A percentile compares a stretch with the other conserved stretches of the same genome.
Conservation (phyloP, 2,113 vertebrate genomes). For the Saimiri boliviensis region DNA sequence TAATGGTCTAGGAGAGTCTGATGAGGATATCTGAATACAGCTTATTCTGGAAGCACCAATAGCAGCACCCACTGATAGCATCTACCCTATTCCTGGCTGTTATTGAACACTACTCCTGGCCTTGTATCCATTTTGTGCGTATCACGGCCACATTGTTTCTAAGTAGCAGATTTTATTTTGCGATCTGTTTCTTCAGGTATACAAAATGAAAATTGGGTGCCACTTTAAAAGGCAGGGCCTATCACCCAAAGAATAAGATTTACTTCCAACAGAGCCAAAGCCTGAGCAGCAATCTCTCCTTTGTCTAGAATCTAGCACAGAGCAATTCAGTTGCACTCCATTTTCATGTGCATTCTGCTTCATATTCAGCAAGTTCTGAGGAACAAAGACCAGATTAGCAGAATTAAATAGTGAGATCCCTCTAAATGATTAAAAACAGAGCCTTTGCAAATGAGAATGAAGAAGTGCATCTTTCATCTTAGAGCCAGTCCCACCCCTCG, state of each 20-base stretch:
- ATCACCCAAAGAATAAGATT: neutral
- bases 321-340: neutral
- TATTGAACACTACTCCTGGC: neutral
- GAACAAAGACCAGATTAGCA: neutral
- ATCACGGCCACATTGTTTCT: neutral
- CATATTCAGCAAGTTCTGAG: neutral
- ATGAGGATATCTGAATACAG: neutral
- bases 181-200: neutral
- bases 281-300: neutral
- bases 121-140: neutral
- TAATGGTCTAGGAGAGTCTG: neutral
- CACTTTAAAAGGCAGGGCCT: neutral
- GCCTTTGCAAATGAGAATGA: slow-evolving; percentile 14
- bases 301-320: neutral
- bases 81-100: neutral
- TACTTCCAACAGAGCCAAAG: slow-evolving; percentile 13
- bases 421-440: slow-evolving; percentile 19
- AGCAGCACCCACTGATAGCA: neutral
- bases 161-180: neutral
- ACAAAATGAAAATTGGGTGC: neutral
- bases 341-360: neutral
- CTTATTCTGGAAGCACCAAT: slow-evolving; percentile 3
- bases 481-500: neutral
- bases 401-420: neutral
- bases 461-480: neutral